Evolutionary conservation across 1,140 invertebrate genomes (phyloP), one percentile per base, ranked within the genome.

Genomic region (Bombus pascuorum): DNA sequence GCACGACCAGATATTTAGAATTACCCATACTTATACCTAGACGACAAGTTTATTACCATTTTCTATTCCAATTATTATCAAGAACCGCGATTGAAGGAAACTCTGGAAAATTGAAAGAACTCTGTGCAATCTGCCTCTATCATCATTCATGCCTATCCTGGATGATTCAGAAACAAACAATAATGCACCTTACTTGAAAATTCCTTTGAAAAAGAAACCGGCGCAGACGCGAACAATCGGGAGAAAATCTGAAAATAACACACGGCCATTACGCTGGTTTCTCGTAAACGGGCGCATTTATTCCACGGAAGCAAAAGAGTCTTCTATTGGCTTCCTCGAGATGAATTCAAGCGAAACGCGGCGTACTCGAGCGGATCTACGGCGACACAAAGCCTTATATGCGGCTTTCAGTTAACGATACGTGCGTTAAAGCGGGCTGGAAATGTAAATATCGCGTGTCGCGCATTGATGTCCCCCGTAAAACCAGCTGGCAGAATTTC

Each of bases 341-440:
- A 73, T 73, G 71, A 73, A 73, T 73, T 73, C 28, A 10, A 32
- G 71, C 71, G 71, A 73, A 47, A 73, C 39, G 42, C 39, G 28
- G n/a, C 39, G 42, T 73, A 28, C 71, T 73, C 71, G 71, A 73
- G 42, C 71, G 39, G 71, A 72, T 72, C 71, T 42, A 6, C 42
- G 8, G 22, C 39, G 15, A 22, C 71, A 73, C 71, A 73, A 73
- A 73, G 71, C 42, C 42, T 32, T 34, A 6, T 32, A 44, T 42
- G 13, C 71, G 71, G 71, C n/a, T 32, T 25, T n/a, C 42, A 12
- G 71, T 32, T 73, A 73, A 78, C 76, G 59, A 44, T 42, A 65
- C 37, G 76, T 65, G 71, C 71, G 71, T 44, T 62, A 66, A 66
- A 78, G 59, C 76, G 3, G 0, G 1, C 25, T 57, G 76, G 15